A percentile compares a stretch with the other conserved stretches of the same genome.
These are phyloP conservation scores for Apantesis nais DNA, from an alignment of 2,888 invertebrate genomes.

Conservation along the genomic window DNA sequence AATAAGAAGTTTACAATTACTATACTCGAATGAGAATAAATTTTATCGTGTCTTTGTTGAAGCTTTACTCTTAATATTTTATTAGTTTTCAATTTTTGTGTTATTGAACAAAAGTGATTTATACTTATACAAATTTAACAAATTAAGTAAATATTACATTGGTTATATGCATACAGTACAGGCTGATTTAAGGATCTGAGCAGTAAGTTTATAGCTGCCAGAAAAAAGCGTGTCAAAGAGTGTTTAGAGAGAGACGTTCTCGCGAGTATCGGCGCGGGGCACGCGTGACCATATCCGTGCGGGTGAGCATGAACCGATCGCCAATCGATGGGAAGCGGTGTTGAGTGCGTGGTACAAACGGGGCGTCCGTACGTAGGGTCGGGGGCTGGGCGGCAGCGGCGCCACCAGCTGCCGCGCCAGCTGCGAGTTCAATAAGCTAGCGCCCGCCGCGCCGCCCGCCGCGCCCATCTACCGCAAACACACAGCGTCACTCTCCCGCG, in stretches of 20 bases:
- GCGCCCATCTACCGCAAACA: slow-evolving; percentile 74
- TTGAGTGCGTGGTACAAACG: slow-evolving; percentile 85
- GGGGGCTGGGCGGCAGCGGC: slow-evolving; percentile 82
- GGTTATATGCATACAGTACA: neutral
- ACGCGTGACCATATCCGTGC: slow-evolving; percentile 54
- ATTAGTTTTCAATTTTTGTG: neutral
- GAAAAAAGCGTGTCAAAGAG: neutral
- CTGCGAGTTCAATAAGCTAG: slow-evolving; percentile 85
- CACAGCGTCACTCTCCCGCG: slow-evolving; percentile 46
- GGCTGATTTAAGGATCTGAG: neutral
- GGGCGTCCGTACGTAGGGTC: slow-evolving; percentile 84
- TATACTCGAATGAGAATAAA: neutral
- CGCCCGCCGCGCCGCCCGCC: slow-evolving; percentile 62
- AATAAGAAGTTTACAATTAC: neutral
- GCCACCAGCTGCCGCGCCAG: slow-evolving; percentile 87
- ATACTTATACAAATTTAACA: neutral
- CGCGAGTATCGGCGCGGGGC: slow-evolving; percentile 43
- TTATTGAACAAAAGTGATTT: neutral
- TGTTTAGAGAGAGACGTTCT: slow-evolving; percentile 3
- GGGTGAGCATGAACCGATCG: slow-evolving; percentile 67
- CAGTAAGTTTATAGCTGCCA: neutral
- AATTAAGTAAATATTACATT: neutral
- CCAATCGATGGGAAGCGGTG: slow-evolving; percentile 81
- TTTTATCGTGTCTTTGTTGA: neutral
- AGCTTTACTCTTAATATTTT: neutral